phyloP scores from a whole-genome alignment of 2,797 vertebrate species.

The Lateolabrax maculatus region DNA sequence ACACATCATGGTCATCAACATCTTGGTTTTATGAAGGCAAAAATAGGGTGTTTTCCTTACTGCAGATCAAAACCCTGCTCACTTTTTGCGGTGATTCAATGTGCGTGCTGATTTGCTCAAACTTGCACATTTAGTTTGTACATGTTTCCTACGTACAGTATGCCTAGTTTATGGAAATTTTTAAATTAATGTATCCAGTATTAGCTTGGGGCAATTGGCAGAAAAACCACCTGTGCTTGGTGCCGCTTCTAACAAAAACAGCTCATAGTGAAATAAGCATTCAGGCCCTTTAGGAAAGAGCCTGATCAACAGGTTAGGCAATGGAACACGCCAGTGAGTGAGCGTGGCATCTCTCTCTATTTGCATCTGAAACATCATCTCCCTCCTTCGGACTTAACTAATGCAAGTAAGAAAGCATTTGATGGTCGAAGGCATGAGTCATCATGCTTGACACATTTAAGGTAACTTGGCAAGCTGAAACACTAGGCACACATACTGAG shows the following conservation, averaged over 20 bases:
- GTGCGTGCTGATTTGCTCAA: slow-evolving; percentile 18
- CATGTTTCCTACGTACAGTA: slow-evolving; percentile 1
- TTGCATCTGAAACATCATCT: slow-evolving; percentile 70
- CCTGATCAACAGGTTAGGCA: slow-evolving; percentile 79
- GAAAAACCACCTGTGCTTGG: slow-evolving; percentile 15
- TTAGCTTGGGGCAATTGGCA: slow-evolving; percentile 45
- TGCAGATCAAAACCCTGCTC: slow-evolving; percentile 2
- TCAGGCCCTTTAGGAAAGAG: slow-evolving; percentile 55
- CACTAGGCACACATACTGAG: background rate
- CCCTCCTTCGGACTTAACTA: slow-evolving; percentile 59
- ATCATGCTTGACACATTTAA: slow-evolving; percentile 10
- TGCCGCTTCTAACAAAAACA: slow-evolving; percentile 41
- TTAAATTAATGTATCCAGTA: slow-evolving; percentile 32
- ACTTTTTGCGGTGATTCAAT: background rate
- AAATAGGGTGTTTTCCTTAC: slow-evolving; percentile 15
- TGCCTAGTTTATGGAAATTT: background rate
- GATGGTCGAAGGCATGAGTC: slow-evolving; percentile 39
- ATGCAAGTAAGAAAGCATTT: slow-evolving; percentile 42
- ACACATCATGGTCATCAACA: slow-evolving; percentile 41
- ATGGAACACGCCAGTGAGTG: slow-evolving; percentile 57
- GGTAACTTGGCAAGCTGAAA: slow-evolving; percentile 9
- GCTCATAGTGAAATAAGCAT: slow-evolving; percentile 47
- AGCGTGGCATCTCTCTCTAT: slow-evolving; percentile 47
- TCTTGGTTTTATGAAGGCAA: slow-evolving; percentile 31
- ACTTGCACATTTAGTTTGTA: slow-evolving; percentile 14